Evolutionary conservation across 2,113 vertebrate species (phyloP).

Genomic region (Elephas maximus): DNA sequence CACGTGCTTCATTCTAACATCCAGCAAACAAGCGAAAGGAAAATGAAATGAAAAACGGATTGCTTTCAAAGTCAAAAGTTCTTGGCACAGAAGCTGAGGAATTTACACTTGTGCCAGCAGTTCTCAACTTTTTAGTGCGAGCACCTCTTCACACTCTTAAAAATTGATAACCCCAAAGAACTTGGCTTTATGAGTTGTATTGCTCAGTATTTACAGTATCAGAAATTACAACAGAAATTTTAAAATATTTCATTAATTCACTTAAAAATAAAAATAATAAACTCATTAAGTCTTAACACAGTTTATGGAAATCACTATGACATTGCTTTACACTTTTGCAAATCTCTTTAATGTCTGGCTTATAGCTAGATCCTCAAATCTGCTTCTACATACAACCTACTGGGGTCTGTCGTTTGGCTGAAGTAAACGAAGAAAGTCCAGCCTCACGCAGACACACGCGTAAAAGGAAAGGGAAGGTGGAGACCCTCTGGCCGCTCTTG

Average conservation of each 20-base stretch:
- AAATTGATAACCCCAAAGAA: neutral
- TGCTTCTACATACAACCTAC: neutral
- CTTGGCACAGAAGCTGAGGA: neutral
- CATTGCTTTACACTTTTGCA: neutral
- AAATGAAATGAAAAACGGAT: neutral
- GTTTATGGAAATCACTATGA: neutral
- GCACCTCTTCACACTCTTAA: neutral
- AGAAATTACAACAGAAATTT: neutral
- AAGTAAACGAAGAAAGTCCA: accelerated
- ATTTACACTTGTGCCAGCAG: neutral
- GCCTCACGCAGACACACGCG: neutral
- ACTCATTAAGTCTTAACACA: neutral
- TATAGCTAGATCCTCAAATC: neutral
- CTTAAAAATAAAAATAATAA: constrained; percentile 8
- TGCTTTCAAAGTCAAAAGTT: neutral
- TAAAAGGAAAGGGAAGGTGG: neutral
- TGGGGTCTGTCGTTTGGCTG: too few relatives aligned
- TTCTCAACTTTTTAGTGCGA: too few relatives aligned
- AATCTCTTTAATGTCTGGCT: neutral
- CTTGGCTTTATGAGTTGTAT: neutral
- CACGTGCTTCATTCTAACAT: neutral
- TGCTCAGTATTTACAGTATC: neutral
- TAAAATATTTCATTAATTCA: neutral
- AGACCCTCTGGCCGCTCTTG: neutral
- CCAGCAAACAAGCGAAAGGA: neutral